Percentiles rank a stretch among this genome's conserved stretches.
Evolutionary conservation across 2,797 vertebrate species (phyloP).

Genomic region (Gymnocypris eckloni): DNA sequence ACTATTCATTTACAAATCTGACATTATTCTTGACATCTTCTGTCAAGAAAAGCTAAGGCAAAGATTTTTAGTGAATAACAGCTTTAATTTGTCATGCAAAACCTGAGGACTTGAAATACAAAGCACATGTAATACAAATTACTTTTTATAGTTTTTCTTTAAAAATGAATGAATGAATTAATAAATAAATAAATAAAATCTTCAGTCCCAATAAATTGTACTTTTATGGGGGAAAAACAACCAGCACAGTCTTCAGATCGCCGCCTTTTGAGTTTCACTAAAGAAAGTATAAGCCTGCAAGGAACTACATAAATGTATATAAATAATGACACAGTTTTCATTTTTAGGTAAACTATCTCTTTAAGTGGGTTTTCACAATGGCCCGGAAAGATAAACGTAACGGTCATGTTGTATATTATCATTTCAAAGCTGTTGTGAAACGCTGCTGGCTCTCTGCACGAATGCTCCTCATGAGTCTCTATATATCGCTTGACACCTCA

Average conservation of each 20-base stretch:
- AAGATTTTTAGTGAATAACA: neutral
- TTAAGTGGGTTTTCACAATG: neutral
- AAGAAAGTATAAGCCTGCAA: neutral
- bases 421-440: constrained; percentile 12
- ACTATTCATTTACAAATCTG: neutral
- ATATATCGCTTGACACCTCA: constrained; percentile 43
- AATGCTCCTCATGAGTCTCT: constrained; percentile 25
- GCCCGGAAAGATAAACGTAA: neutral
- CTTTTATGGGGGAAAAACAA: neutral
- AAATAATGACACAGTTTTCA: neutral
- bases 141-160: neutral
- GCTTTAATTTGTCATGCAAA: neutral
- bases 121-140: too few relatives aligned
- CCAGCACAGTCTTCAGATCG: neutral
- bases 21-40: too few relatives aligned
- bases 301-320: neutral
- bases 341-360: neutral
- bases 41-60: neutral
- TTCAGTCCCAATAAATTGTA: neutral
- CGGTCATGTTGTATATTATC: constrained; percentile 8
- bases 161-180: neutral
- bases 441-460: constrained; percentile 19
- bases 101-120: neutral
- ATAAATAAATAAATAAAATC: neutral
- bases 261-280: neutral